These are phyloP conservation scores for Cebidichthys violaceus DNA, from an alignment of 2,113 vertebrate genomes.

Conservation along the genomic window DNA sequence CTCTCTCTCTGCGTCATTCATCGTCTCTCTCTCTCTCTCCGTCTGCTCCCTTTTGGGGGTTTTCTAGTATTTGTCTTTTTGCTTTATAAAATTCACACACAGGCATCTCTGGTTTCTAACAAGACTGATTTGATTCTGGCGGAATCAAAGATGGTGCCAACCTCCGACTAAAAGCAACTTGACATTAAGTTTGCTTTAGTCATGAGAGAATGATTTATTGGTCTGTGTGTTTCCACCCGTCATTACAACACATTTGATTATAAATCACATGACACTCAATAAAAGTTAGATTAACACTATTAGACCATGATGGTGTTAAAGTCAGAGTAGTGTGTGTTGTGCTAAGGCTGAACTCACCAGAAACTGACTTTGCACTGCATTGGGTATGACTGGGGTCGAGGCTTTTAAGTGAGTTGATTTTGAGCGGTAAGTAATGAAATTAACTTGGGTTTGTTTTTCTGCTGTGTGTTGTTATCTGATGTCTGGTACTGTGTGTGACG, in stretches of 20 bases:
- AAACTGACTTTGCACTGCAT: conserved; percentile 35
- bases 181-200: conserved; percentile 4
- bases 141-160: background rate
- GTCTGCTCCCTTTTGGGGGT: background rate
- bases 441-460: conserved; percentile 13
- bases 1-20: background rate
- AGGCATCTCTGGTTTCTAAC: background rate
- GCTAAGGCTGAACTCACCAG: conserved; percentile 37
- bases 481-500: conserved; percentile 21
- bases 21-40: background rate
- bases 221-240: conserved; percentile 11
- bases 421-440: conserved; percentile 32
- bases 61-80: background rate
- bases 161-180: conserved; percentile 11
- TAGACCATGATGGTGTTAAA: background rate
- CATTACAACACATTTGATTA: conserved; percentile 21
- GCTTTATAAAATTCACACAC: background rate
- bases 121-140: conserved; percentile 14
- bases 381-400: background rate
- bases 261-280: conserved; percentile 32
- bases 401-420: conserved; percentile 24
- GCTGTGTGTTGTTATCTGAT: conserved; percentile 20
- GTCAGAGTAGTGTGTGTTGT: conserved; percentile 6
- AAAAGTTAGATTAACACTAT: conserved; percentile 1
- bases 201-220: background rate